A percentile compares a stretch with the other conserved stretches of the same genome.
phyloP scores from a whole-genome alignment of 2,113 vertebrate genomes.

The Caloenas nicobarica region DNA sequence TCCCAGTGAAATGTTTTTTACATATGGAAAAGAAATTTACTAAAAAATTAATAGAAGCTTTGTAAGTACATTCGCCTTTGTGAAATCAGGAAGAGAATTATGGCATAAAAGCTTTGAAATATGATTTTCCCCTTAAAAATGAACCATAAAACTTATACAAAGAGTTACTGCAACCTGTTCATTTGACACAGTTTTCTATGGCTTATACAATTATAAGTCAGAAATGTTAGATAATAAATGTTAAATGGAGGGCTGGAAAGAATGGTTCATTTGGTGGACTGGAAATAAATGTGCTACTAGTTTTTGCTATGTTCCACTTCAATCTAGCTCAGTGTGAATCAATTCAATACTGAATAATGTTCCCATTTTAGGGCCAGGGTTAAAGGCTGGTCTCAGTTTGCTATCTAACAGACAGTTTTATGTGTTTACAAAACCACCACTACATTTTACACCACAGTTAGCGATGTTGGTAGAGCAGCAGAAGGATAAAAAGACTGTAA shows the following conservation, averaged over 20 bases:
- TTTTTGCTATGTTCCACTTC: neutral
- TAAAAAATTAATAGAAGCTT: conserved; percentile 55
- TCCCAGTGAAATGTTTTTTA: conserved; percentile 32
- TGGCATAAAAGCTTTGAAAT: neutral
- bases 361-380: neutral
- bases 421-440: neutral
- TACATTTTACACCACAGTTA: neutral
- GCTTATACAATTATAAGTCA: neutral
- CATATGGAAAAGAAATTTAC: conserved; percentile 49
- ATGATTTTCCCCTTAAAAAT: neutral
- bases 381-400: neutral
- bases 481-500: neutral
- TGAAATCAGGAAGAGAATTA: conserved; percentile 35
- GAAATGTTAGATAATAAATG: neutral
- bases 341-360: neutral
- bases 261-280: neutral
- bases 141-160: neutral
- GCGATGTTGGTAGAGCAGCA: neutral
- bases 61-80: conserved; percentile 5
- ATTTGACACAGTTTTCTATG: neutral
- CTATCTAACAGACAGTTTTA: neutral
- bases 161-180: neutral
- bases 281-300: neutral
- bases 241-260: neutral
- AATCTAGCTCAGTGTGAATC: neutral